Evolutionary conservation across 2,888 invertebrate genomes (phyloP).

Genomic region (Erebia ligea): DNA sequence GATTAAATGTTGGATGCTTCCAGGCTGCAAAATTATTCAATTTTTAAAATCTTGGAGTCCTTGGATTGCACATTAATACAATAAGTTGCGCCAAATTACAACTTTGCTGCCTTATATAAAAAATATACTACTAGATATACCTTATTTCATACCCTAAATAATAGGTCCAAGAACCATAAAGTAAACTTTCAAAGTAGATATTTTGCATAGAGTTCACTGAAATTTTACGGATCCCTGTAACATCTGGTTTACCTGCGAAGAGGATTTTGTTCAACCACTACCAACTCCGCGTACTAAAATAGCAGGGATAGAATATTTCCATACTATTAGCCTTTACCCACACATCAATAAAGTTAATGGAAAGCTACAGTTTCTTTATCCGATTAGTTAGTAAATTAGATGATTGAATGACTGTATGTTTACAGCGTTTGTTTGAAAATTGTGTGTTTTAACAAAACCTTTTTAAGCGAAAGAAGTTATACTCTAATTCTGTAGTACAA

Average conservation of each 20-base stretch:
- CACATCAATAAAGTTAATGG: conserved; percentile 18
- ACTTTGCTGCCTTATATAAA: too few species aligned
- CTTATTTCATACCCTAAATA: not conserved
- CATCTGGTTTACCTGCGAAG: conserved; percentile 42
- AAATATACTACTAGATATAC: not conserved
- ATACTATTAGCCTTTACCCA: conserved; percentile 30
- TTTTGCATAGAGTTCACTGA: conserved; percentile 27
- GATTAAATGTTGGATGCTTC: too few species aligned
- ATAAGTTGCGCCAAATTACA: too few species aligned
- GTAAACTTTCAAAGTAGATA: conserved; percentile 20
- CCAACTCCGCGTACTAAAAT: conserved; percentile 25
- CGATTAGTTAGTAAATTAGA: not conserved
- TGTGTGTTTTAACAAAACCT: not conserved
- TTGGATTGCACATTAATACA: too few species aligned
- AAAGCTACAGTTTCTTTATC: conserved; percentile 1
- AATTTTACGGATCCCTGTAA: conserved; percentile 38
- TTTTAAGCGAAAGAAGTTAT: too few species aligned
- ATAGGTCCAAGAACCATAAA: conserved; percentile 3
- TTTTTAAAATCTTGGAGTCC: too few species aligned
- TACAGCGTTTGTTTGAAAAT: not conserved
- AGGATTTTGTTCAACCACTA: conserved; percentile 38
- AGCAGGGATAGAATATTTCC: conserved; percentile 31
- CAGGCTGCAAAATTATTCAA: too few species aligned
- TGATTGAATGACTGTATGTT: not conserved
- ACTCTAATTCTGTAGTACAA: too few species aligned